A percentile compares a stretch with the other conserved stretches of the same genome.
Conservation (phyloP, 2,113 vertebrate species). For the Elephantulus edwardii region DNA sequence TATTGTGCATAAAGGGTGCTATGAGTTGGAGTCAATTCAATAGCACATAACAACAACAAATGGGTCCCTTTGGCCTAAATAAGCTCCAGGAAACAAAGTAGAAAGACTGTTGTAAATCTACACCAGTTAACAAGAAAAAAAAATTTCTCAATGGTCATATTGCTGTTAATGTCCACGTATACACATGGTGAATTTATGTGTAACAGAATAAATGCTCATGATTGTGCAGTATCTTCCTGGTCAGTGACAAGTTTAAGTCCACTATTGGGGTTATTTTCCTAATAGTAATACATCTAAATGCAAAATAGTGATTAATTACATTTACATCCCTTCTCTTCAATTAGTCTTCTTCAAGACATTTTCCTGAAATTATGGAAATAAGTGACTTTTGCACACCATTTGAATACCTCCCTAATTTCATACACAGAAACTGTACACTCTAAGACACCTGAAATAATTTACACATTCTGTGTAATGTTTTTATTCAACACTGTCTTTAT, state of each 20-base stretch:
- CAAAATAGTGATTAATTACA: neutral
- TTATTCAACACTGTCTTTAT: conserved; percentile 5
- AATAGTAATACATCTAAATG: neutral
- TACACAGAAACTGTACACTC: neutral
- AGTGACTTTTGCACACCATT: neutral
- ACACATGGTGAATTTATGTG: neutral
- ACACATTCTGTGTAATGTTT: conserved; percentile 30
- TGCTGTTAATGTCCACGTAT: neutral
- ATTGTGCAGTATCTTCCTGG: neutral
- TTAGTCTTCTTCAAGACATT: neutral
- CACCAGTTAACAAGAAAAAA: neutral
- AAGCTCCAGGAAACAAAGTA: neutral
- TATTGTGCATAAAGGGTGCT: no score
- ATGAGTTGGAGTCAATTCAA: no score
- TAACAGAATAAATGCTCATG: neutral
- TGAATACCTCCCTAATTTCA: conserved; percentile 16
- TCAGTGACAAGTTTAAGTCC: neutral
- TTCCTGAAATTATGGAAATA: conserved; percentile 27
- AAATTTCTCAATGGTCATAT: neutral
- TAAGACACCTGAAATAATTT: conserved; percentile 43
- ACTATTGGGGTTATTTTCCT: neutral
- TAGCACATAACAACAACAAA: no score
- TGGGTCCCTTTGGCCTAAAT: neutral
- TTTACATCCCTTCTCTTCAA: neutral
- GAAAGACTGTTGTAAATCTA: neutral